Percentiles rank a stretch among this genome's conserved stretches.
phyloP scores from a whole-genome alignment of 2,888 invertebrate genomes.

The Ectemnius lituratus region DNA sequence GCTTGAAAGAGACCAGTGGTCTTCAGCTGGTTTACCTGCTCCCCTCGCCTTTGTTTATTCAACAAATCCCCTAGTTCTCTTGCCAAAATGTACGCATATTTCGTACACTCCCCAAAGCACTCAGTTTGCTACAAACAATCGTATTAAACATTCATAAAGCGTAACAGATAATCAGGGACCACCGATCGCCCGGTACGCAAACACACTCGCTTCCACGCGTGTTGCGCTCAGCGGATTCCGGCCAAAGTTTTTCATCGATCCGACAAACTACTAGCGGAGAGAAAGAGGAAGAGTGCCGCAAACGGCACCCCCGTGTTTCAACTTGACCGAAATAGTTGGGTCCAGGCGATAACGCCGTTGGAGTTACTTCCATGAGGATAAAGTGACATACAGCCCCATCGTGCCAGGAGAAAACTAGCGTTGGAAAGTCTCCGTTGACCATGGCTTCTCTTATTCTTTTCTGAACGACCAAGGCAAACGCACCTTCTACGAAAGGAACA shows the following conservation, averaged over 20 bases:
- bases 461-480: constrained; percentile 17
- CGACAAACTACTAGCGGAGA: not conserved
- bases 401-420: constrained; percentile 22
- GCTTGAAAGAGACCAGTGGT: constrained; percentile 7
- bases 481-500: constrained; percentile 19
- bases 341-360: constrained; percentile 1
- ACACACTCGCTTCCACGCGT: too few relatives aligned
- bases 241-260: constrained; percentile 14
- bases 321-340: constrained; percentile 13
- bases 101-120: too few relatives aligned
- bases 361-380: constrained; percentile 14
- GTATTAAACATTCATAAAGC: too few relatives aligned
- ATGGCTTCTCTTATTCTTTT: constrained; percentile 12
- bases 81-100: too few relatives aligned
- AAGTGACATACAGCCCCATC: constrained; percentile 19
- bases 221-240: constrained; percentile 2
- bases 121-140: too few relatives aligned
- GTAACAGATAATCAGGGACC: too few relatives aligned
- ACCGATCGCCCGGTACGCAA: too few relatives aligned
- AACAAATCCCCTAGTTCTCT: too few relatives aligned
- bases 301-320: constrained; percentile 5
- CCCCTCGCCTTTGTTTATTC: too few relatives aligned
- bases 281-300: not conserved
- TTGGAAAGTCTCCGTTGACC: not conserved
- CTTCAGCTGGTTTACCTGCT: not conserved